phyloP scores from a whole-genome alignment of 2,797 vertebrate species.

The Girardinus metallicus region DNA sequence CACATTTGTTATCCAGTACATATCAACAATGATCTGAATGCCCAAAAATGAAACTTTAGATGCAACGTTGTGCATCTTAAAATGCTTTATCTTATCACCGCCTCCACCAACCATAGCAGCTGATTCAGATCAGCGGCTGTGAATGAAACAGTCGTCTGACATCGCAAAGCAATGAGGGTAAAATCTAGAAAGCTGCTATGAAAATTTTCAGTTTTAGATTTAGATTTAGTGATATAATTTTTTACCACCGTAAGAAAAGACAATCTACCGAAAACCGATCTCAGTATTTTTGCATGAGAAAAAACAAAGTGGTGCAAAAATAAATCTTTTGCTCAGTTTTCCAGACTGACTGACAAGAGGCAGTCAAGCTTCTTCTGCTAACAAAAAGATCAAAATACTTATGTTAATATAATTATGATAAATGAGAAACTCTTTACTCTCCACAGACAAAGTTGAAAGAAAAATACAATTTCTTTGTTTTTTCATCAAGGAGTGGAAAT shows the following conservation, averaged over 20 bases:
- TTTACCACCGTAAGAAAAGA: not conserved
- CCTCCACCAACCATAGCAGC: not conserved
- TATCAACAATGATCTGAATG: not conserved
- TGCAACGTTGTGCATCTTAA: not conserved
- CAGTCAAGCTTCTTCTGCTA: not conserved
- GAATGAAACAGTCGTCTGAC: not conserved
- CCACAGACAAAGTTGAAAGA: not conserved
- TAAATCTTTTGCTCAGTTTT: not conserved
- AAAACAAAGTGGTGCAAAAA: not conserved
- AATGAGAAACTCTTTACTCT: not conserved
- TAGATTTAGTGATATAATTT: not conserved
- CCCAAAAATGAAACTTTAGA: not conserved
- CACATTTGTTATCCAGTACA: not conserved
- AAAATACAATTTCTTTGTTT: not conserved
- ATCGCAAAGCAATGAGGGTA: not conserved
- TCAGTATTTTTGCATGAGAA: too few species aligned
- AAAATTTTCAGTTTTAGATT: not conserved
- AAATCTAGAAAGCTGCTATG: not conserved
- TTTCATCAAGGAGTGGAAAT: not conserved
- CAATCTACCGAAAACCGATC: too few species aligned
- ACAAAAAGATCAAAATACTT: not conserved
- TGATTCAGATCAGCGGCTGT: not conserved
- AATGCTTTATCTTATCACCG: not conserved
- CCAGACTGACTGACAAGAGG: not conserved
- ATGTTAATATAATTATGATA: not conserved